Evolutionary conservation across 2,797 vertebrate genomes (phyloP).

Genomic region (Chrosomus eos): DNA sequence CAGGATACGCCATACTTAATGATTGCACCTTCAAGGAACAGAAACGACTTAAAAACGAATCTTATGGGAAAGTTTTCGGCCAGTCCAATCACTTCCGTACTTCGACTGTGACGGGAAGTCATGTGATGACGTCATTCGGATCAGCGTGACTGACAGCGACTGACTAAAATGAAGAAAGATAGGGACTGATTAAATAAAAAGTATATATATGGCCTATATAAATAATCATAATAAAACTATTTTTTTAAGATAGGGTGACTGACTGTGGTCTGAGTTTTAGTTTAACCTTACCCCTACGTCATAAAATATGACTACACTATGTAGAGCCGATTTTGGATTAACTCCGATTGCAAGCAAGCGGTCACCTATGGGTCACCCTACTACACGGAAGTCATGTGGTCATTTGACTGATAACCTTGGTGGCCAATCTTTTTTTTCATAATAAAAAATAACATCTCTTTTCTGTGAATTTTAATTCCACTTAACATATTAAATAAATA

Average conservation of each 20-base stretch:
- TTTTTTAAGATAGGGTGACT: no score
- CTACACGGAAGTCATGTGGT: neutral
- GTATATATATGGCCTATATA: no score
- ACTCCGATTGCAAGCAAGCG: neutral
- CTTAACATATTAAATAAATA: no score
- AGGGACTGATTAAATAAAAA: no score
- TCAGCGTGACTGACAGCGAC: neutral
- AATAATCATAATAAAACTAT: no score
- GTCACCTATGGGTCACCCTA: no score
- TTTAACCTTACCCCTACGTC: neutral
- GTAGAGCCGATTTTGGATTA: neutral
- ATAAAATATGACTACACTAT: neutral
- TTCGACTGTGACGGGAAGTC: constrained; percentile 20
- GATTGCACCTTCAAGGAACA: neutral
- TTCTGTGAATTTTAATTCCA: no score
- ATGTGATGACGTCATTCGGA: neutral
- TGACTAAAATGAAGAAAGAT: no score
- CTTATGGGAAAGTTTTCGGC: constrained; percentile 14
- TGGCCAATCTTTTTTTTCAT: neutral
- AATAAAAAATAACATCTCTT: no score
- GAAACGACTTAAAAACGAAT: neutral
- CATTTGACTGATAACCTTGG: neutral
- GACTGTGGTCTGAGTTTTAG: neutral
- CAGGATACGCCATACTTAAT: constrained; percentile 77
- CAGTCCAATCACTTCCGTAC: neutral